phyloP scores from a whole-genome alignment of 2,888 invertebrate species.

The Trisateles emortualis region DNA sequence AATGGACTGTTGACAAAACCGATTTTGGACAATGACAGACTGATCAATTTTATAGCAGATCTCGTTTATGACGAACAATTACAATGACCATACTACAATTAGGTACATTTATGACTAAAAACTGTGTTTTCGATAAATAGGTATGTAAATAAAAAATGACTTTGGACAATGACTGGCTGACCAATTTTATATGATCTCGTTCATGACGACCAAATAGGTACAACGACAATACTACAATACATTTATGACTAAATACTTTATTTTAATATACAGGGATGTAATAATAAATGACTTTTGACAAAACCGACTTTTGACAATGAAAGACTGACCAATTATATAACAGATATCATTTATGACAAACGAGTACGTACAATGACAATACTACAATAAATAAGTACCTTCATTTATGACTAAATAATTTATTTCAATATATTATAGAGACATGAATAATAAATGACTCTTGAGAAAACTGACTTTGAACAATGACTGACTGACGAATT shows the following conservation, averaged over 20 bases:
- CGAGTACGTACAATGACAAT: conserved; percentile 22
- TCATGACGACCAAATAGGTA: too few relatives aligned
- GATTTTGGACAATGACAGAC: conserved; percentile 8
- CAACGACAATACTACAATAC: conserved; percentile 13
- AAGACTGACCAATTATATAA: background rate
- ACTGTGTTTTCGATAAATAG: conserved; percentile 23
- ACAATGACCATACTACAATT: conserved; percentile 25
- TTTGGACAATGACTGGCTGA: conserved; percentile 20
- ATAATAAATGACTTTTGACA: too few relatives aligned
- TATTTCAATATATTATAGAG: conserved; percentile 6
- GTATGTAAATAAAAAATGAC: conserved; percentile 13
- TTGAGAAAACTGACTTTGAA: too few relatives aligned
- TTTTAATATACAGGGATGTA: too few relatives aligned
- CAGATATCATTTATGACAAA: conserved; percentile 33
- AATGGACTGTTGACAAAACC: conserved; percentile 14
- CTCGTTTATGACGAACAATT: conserved; percentile 22
- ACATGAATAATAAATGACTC: too few relatives aligned
- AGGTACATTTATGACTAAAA: conserved; percentile 26
- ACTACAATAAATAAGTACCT: conserved; percentile 14
- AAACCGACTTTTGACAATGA: too few relatives aligned
- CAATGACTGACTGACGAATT: too few relatives aligned
- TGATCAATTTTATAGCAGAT: conserved; percentile 20
- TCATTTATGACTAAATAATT: conserved; percentile 35
- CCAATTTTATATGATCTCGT: too few relatives aligned
- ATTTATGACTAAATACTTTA: too few relatives aligned